A percentile compares a stretch with the other conserved stretches of the same genome.
Evolutionary conservation across 2,797 vertebrate species (phyloP).

Genomic region (Coilia nasus): DNA sequence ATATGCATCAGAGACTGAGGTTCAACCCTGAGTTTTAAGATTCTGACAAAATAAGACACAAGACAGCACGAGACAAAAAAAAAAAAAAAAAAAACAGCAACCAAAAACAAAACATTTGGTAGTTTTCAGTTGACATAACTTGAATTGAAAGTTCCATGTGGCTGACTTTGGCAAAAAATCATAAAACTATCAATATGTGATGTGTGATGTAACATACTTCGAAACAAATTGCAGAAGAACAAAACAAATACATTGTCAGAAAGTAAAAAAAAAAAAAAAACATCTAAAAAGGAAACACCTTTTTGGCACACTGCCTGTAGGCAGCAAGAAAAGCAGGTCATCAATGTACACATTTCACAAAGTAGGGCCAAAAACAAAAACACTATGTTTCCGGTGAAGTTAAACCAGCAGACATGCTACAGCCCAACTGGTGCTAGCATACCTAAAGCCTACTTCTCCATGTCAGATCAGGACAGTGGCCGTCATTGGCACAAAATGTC

Average conservation of each 20-base stretch:
- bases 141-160: background rate
- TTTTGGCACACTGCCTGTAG: conserved; percentile 2
- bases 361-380: background rate
- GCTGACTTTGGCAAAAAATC: conserved; percentile 3
- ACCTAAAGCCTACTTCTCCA: background rate
- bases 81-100: conserved; percentile 45
- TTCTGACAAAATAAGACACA: conserved; percentile 49
- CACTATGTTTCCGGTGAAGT: background rate
- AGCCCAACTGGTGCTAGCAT: background rate
- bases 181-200: conserved; percentile 1
- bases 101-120: conserved; percentile 59
- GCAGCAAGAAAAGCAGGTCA: background rate
- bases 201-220: background rate
- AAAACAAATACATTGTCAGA: background rate
- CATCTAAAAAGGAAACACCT: background rate
- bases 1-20: conserved; percentile 60
- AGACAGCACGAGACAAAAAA: conserved; percentile 25
- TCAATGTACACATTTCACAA: background rate
- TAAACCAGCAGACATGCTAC: background rate
- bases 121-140: conserved; percentile 41
- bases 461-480: background rate
- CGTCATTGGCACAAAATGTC: conserved; percentile 12
- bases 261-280: background rate
- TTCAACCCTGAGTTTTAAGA: conserved; percentile 77
- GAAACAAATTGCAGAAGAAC: background rate